Evolutionary conservation across 2,888 invertebrate species (phyloP).

Genomic region (Parthenolecanium corni): DNA sequence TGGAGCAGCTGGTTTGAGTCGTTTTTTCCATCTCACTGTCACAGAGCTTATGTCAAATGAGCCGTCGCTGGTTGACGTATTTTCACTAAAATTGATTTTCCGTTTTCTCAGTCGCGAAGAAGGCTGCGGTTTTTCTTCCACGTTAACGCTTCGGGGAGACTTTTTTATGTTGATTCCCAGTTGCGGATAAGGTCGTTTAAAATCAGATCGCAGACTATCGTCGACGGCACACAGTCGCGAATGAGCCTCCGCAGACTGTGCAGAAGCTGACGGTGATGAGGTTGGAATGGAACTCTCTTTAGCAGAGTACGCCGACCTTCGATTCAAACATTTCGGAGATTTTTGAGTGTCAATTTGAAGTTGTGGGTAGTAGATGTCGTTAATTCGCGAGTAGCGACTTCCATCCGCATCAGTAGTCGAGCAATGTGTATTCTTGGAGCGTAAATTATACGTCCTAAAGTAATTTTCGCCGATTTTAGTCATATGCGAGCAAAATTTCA

Average conservation of each 20-base stretch:
- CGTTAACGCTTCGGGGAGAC: background rate
- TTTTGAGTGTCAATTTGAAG: constrained; percentile 12
- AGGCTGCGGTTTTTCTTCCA: background rate
- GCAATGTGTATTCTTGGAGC: background rate
- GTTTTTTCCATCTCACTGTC: background rate
- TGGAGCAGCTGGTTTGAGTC: background rate
- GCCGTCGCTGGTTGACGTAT: background rate
- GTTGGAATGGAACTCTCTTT: no score
- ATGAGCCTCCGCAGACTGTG: no score
- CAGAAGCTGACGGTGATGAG: no score
- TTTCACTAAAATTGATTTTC: constrained; percentile 7
- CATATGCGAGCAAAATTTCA: no score
- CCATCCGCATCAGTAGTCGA: background rate
- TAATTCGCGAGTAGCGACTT: background rate
- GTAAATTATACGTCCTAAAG: constrained; percentile 7
- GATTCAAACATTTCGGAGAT: background rate
- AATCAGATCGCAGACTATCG: background rate
- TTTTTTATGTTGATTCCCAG: constrained; percentile 1
- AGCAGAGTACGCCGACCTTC: background rate
- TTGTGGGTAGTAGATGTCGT: background rate
- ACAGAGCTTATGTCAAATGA: background rate
- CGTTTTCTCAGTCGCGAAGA: background rate
- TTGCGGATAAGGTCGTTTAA: constrained; percentile 5
- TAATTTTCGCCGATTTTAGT: no score
- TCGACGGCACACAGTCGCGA: no score